Evolutionary conservation across 1,140 invertebrate species (phyloP).

Genomic region (Araneus ventricosus): DNA sequence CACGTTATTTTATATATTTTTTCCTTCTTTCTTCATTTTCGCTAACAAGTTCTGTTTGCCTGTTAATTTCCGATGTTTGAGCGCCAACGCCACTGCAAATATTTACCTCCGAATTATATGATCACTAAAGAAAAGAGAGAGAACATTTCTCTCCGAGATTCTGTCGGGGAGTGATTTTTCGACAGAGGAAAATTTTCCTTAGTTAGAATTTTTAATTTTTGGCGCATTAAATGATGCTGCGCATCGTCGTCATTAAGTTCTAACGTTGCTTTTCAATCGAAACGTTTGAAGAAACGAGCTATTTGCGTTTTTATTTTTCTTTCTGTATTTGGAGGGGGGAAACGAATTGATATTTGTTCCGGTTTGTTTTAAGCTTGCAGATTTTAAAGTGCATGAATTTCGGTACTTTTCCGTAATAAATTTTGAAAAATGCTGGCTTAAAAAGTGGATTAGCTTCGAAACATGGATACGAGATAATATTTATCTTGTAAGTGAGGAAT

Average conservation of each 20-base stretch:
- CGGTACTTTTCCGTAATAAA: neutral
- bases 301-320: neutral
- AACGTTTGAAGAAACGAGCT: neutral
- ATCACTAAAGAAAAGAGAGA: slow-evolving; percentile 11
- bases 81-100: slow-evolving; percentile 38
- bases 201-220: slow-evolving; percentile 20
- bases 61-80: slow-evolving; percentile 71
- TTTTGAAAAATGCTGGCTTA: neutral
- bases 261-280: neutral
- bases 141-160: neutral
- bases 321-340: neutral
- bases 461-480: no score
- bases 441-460: no score
- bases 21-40: slow-evolving; percentile 3
- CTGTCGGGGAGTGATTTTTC: neutral
- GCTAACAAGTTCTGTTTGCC: slow-evolving; percentile 57
- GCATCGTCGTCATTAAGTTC: neutral
- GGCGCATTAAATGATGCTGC: neutral
- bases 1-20: slow-evolving; percentile 4
- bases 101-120: slow-evolving; percentile 64
- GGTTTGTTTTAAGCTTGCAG: neutral
- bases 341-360: neutral
- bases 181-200: neutral
- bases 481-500: no score
- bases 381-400: neutral